Evolutionary conservation across 2,888 invertebrate species (phyloP).

Genomic region (Agriopis leucophaearia): DNA sequence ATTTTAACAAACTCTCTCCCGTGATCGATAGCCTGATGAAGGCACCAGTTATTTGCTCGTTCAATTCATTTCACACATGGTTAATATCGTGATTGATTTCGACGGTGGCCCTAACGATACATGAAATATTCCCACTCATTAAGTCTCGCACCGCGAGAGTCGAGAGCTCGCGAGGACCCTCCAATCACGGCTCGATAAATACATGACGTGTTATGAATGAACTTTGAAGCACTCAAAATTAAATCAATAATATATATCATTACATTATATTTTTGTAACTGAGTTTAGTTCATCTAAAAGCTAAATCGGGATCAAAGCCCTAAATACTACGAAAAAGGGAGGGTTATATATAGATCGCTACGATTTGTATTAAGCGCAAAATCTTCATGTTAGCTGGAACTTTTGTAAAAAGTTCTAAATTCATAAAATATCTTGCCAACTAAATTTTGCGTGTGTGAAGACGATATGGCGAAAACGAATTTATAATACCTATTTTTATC

Average conservation of each 20-base stretch:
- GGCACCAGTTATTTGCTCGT: constrained; percentile 64
- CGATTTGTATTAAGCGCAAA: not conserved
- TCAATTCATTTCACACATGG: constrained; percentile 79
- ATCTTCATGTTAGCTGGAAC: not conserved
- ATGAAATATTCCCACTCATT: constrained; percentile 83
- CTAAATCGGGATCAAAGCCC: constrained; percentile 16
- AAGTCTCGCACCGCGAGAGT: constrained; percentile 72
- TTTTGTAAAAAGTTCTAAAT: not conserved
- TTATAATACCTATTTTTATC: constrained; percentile 65
- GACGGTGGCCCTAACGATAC: constrained; percentile 79
- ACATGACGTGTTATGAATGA: constrained; percentile 50
- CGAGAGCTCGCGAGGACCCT: constrained; percentile 71
- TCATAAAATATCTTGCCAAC: not conserved
- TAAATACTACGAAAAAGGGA: constrained; percentile 10
- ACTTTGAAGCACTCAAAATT: constrained; percentile 58
- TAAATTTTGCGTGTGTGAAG: constrained; percentile 22
- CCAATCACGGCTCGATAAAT: constrained; percentile 73
- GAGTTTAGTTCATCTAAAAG: not conserved
- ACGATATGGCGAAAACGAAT: constrained; percentile 52
- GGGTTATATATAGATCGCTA: constrained; percentile 10
- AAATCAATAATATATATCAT: constrained; percentile 47
- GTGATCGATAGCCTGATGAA: constrained; percentile 38
- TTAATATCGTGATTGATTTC: constrained; percentile 83
- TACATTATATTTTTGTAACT: constrained; percentile 17
- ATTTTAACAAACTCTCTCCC: constrained; percentile 2